Conservation (phyloP, 2,113 vertebrate species). For the Apeltes quadracus region DNA sequence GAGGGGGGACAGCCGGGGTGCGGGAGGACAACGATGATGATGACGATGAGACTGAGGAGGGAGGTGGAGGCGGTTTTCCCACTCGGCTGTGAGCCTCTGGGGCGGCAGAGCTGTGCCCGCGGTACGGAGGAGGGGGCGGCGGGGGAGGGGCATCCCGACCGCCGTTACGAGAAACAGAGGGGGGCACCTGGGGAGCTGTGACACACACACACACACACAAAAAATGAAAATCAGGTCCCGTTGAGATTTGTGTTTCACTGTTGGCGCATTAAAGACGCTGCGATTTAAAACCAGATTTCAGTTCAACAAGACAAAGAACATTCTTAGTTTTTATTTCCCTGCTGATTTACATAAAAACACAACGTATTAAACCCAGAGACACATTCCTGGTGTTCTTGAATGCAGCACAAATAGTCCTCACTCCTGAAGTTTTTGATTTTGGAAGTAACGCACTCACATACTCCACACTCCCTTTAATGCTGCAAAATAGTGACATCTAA, state of each 20-base stretch:
- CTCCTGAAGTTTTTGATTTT: too few species aligned
- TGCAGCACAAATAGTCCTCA: too few species aligned
- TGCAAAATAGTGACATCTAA: too few species aligned
- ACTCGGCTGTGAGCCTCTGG: slow-evolving; percentile 81
- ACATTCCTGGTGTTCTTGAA: too few species aligned
- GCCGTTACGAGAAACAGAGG: slow-evolving; percentile 83
- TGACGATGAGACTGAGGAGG: slow-evolving; percentile 79
- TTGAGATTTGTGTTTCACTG: neutral
- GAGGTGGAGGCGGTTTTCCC: slow-evolving; percentile 83
- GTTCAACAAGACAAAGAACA: neutral
- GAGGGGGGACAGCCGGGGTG: slow-evolving; percentile 86
- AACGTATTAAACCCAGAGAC: too few species aligned
- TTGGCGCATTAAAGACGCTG: neutral
- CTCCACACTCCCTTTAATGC: too few species aligned
- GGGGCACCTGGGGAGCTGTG: slow-evolving; percentile 81
- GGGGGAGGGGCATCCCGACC: slow-evolving; percentile 88
- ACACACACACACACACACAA: neutral
- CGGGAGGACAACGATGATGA: slow-evolving; percentile 80
- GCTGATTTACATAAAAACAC: neutral
- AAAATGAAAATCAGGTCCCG: neutral
- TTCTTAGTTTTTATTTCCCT: neutral
- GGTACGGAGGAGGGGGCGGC: slow-evolving; percentile 88
- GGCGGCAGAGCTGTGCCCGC: slow-evolving; percentile 76
- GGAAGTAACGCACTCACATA: too few species aligned
- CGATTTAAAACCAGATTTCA: neutral